A percentile compares a stretch with the other conserved stretches of the same genome.
phyloP scores from a whole-genome alignment of 1,140 invertebrate species.

The Oryzaephilus surinamensis region DNA sequence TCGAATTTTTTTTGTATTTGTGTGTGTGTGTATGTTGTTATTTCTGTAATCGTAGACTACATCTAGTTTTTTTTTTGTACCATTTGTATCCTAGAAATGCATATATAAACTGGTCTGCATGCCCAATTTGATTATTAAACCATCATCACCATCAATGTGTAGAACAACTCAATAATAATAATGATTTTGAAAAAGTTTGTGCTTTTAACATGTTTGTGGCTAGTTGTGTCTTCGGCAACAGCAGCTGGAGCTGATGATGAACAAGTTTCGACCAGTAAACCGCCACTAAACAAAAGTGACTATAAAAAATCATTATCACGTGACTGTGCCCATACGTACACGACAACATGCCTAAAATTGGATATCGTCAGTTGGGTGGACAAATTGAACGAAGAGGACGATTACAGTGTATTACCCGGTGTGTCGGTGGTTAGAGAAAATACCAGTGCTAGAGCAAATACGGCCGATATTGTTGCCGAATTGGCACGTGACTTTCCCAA shows the following conservation, averaged over 20 bases:
- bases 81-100: no score
- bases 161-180: slow-evolving; percentile 1
- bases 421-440: slow-evolving; percentile 60
- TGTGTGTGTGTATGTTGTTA: no score
- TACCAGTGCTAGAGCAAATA: slow-evolving; percentile 42
- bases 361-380: slow-evolving; percentile 70
- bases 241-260: slow-evolving; percentile 5
- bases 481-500: slow-evolving; percentile 62
- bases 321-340: slow-evolving; percentile 60
- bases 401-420: slow-evolving; percentile 55
- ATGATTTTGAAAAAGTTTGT: neutral
- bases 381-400: slow-evolving; percentile 51
- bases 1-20: no score
- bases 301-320: slow-evolving; percentile 38
- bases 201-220: neutral
- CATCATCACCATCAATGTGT: no score
- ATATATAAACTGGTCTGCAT: no score
- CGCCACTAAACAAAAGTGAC: no score
- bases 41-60: no score
- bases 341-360: slow-evolving; percentile 64
- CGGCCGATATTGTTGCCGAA: slow-evolving; percentile 57
- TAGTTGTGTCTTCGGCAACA: slow-evolving; percentile 2
- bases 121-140: no score
- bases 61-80: no score
- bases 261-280: slow-evolving; percentile 16